Base-by-base conservation (phyloP, 1,140 invertebrate genomes). In the Rhizoglyphus robini region DNA sequence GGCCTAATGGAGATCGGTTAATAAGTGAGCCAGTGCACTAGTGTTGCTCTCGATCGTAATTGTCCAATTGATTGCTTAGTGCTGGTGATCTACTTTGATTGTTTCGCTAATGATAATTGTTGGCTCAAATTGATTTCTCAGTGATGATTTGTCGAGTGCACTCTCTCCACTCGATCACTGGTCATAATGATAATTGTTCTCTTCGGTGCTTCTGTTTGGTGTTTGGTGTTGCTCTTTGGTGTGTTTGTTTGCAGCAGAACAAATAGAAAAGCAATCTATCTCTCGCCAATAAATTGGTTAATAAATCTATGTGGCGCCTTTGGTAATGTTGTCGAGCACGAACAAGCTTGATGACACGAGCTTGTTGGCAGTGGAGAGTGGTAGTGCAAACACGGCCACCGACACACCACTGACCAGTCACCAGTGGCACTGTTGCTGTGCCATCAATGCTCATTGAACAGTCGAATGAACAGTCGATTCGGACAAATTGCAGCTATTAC, bases 211-310 rank as follows among this genome's bases (percentile, higher is more conserved):
- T 15, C 41, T 46, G 41, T 54, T 32, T 11, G 31, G 8, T 20
- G 51, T 8, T 54, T 54, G 23, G 8, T 54, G 8, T 15, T 20
- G 20, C 23, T 54, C 51, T 54, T 54, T 5, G 20, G 8, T 20
- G 15, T 11, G 20, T 54, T 54, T 54, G 51, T 5, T 25, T 5
- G 36, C 36, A 8, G 51, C 23, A 32, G 51, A 54, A 32, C 51
- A 54, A 54, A 32, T 54, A 32, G 51, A 54, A 54, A 54, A 54
- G 51, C 51, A 54, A 54, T 54, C 51, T 54, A 54, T 54, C 51
- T 54, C 51, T 54, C 51, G 8, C 23, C 51, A 54, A 54, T 54
- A 54, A 54, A 54, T 54, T 54, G 51, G 51, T 54, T 54, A 54
- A 54, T 54, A 54, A 54, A 54, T 54, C 51, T 54, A 54, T 54